Evolutionary conservation across 2,797 vertebrate genomes (phyloP).

Genomic region (Chaetodon trifasciatus): DNA sequence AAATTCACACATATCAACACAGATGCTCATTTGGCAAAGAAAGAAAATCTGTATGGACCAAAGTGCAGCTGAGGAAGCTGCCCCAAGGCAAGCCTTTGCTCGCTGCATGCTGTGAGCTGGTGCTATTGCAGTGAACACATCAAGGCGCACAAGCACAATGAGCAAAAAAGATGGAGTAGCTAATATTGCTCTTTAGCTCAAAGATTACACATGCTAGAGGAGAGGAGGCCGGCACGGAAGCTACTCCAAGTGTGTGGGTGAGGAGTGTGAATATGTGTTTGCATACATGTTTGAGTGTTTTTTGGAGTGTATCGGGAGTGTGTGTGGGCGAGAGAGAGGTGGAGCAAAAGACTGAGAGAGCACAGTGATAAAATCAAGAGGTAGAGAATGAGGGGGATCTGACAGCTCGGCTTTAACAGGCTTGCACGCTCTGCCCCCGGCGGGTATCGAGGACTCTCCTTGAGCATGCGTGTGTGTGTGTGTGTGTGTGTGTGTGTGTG

Average conservation of each 20-base stretch:
- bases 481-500: background rate
- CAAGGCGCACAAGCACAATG: conserved; percentile 8
- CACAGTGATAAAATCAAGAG: conserved; percentile 39
- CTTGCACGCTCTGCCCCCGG: conserved; percentile 32
- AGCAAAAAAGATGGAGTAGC: conserved; percentile 8
- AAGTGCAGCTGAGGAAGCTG: conserved; percentile 19
- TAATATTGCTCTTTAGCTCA: conserved; percentile 45
- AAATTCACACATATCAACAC: background rate
- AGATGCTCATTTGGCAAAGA: conserved; percentile 3
- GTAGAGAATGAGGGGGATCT: conserved; percentile 20
- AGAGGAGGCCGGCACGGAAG: conserved; percentile 11
- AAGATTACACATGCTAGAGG: conserved; percentile 26
- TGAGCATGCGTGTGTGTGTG: background rate
- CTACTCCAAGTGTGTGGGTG: conserved; percentile 53
- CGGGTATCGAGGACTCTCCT: conserved; percentile 14
- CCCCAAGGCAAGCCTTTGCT: conserved; percentile 36
- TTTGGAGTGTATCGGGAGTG: background rate
- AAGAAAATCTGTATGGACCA: conserved; percentile 21
- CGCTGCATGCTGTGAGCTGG: conserved; percentile 27
- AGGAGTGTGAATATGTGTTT: conserved; percentile 24
- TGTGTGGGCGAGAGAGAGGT: conserved; percentile 53
- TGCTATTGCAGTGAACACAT: conserved; percentile 25
- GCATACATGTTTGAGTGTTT: conserved; percentile 26
- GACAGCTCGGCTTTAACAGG: conserved; percentile 46
- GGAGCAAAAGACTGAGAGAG: conserved; percentile 28